Conservation (phyloP, 1,140 invertebrate genomes). For the Zaprionus ornatus region DNA sequence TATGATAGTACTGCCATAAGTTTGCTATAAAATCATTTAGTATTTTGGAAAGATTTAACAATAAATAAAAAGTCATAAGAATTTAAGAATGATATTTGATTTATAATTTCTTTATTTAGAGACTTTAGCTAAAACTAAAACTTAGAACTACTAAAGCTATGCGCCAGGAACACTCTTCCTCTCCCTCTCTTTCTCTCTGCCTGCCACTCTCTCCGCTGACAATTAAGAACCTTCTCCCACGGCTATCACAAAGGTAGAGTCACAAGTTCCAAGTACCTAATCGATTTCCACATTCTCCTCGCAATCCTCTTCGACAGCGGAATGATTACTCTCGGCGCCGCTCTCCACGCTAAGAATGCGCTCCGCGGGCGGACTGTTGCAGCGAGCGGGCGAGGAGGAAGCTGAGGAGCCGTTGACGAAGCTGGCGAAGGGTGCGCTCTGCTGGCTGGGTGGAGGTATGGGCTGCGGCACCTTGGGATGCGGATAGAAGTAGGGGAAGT, state of each 20-base stretch:
- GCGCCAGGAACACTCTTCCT: constrained; percentile 4
- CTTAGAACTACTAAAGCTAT: constrained; percentile 77
- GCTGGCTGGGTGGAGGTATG: constrained; percentile 73
- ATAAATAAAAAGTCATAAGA: not conserved
- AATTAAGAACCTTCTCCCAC: constrained; percentile 48
- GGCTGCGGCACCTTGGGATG: constrained; percentile 79
- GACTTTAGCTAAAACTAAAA: constrained; percentile 49
- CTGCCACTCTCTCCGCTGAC: constrained; percentile 14
- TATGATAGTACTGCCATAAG: too few relatives aligned
- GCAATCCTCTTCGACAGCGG: constrained; percentile 63
- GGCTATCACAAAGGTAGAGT: constrained; percentile 65
- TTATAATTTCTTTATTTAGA: constrained; percentile 49
- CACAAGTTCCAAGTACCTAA: constrained; percentile 32
- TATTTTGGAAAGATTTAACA: not conserved
- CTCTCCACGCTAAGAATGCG: constrained; percentile 60
- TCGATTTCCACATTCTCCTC: constrained; percentile 83
- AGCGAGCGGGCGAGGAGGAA: constrained; percentile 70
- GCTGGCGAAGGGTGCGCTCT: constrained; percentile 22
- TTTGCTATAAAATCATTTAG: not conserved
- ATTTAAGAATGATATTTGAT: constrained; percentile 9
- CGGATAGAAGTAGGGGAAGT: constrained; percentile 82
- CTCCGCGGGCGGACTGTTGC: constrained; percentile 46
- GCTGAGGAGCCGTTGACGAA: constrained; percentile 67
- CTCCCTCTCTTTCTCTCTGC: not conserved
- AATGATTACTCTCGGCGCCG: constrained; percentile 64